A percentile compares a stretch with the other conserved stretches of the same genome.
Evolutionary conservation across 1,140 invertebrate genomes (phyloP).

Genomic region (Ridgeia piscesae): DNA sequence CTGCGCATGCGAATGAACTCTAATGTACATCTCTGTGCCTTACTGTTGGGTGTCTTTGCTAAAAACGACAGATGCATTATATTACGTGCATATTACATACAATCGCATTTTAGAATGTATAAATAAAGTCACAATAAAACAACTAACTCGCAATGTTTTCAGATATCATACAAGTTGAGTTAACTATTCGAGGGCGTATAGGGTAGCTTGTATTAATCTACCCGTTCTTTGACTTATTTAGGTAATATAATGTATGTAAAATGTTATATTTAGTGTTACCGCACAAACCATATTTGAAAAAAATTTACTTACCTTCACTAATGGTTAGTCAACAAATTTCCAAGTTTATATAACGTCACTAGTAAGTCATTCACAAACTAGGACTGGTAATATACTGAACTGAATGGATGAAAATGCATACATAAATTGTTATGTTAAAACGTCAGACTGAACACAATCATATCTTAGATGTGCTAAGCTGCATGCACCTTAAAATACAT

Average conservation of each 20-base stretch:
- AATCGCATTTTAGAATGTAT: neutral
- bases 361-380: neutral
- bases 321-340: neutral
- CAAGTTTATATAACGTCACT: neutral
- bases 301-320: neutral
- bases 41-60: neutral
- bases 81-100: neutral
- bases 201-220: neutral
- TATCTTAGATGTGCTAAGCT: neutral
- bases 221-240: neutral
- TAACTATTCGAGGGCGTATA: neutral
- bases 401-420: neutral
- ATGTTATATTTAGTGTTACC: neutral
- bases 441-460: neutral
- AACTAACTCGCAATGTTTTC: neutral
- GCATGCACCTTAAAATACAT: neutral
- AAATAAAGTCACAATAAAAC: neutral
- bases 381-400: neutral
- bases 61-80: neutral
- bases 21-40: too few relatives aligned
- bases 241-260: neutral
- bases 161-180: neutral
- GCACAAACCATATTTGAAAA: neutral
- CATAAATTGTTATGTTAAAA: neutral
- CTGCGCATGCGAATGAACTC: neutral